phyloP scores from a whole-genome alignment of 2,888 invertebrate genomes.

The Ochropacha duplaris region DNA sequence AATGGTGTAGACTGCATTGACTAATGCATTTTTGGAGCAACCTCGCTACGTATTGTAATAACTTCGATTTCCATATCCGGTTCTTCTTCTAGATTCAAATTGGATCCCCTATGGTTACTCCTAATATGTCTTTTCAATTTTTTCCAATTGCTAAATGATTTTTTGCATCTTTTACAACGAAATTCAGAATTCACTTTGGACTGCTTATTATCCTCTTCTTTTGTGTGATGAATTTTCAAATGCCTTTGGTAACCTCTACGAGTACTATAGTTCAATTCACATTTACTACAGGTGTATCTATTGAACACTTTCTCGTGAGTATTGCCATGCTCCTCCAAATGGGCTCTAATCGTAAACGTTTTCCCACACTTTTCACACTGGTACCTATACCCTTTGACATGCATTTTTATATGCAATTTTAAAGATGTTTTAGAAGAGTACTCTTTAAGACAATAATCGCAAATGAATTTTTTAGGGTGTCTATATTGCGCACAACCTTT shows the following conservation, averaged over 20 bases:
- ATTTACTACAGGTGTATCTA: conserved; percentile 48
- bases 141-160: neutral
- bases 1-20: no score
- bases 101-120: neutral
- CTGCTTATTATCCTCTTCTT: neutral
- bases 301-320: conserved; percentile 43
- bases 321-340: conserved; percentile 48
- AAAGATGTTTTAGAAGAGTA: conserved; percentile 36
- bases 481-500: conserved; percentile 25
- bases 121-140: neutral
- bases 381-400: conserved; percentile 26
- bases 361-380: conserved; percentile 58
- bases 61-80: neutral
- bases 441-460: conserved; percentile 49
- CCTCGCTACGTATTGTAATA: neutral
- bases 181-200: neutral
- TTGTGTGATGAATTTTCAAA: conserved; percentile 26
- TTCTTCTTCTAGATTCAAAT: neutral
- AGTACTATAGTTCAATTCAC: conserved; percentile 43
- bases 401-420: conserved; percentile 40
- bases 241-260: conserved; percentile 49
- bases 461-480: conserved; percentile 29
- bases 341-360: conserved; percentile 30
- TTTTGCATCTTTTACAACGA: neutral
- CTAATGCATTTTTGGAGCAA: neutral